Conservation (phyloP, 2,113 vertebrate species). For the Sinocyclocheilus anshuiensis region DNA sequence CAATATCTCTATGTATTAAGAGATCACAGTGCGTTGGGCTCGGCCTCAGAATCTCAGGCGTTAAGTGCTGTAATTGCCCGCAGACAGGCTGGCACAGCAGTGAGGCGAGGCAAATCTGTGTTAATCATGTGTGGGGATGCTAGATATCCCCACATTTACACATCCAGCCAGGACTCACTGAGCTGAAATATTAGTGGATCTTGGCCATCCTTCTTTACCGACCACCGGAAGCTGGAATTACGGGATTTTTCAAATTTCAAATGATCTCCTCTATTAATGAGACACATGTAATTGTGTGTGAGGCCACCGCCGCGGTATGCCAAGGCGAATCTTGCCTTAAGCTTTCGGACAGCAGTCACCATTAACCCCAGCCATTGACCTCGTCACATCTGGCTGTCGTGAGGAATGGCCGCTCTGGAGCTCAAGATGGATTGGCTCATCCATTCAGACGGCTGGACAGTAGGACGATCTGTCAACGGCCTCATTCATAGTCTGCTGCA, state of each 20-base stretch:
- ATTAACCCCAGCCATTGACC: slow-evolving; percentile 80
- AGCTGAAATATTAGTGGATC: slow-evolving; percentile 54
- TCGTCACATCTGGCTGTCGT: slow-evolving; percentile 80
- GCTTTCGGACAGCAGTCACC: slow-evolving; percentile 81
- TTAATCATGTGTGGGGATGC: slow-evolving; percentile 52
- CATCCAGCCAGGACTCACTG: slow-evolving; percentile 51
- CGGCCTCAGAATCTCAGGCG: slow-evolving; percentile 29
- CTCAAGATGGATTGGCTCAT: slow-evolving; percentile 79
- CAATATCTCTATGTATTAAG: slow-evolving; percentile 23
- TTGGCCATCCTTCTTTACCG: slow-evolving; percentile 47
- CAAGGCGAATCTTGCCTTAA: slow-evolving; percentile 72
- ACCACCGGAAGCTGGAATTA: slow-evolving; percentile 49
- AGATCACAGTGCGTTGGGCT: slow-evolving; percentile 29
- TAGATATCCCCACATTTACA: slow-evolving; percentile 56
- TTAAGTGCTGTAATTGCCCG: slow-evolving; percentile 56
- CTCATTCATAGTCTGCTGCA: not conserved
- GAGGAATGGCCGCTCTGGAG: slow-evolving; percentile 75
- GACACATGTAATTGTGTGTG: slow-evolving; percentile 60
- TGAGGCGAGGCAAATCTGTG: slow-evolving; percentile 58
- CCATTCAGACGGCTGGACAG: slow-evolving; percentile 69
- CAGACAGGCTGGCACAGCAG: slow-evolving; percentile 51
- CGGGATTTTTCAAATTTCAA: slow-evolving; percentile 41
- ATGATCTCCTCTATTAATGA: slow-evolving; percentile 52
- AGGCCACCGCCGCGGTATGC: slow-evolving; percentile 64
- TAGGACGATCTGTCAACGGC: slow-evolving; percentile 65